phyloP scores from a whole-genome alignment of 1,140 invertebrate genomes.

The Pentalonia nigronervosa region DNA sequence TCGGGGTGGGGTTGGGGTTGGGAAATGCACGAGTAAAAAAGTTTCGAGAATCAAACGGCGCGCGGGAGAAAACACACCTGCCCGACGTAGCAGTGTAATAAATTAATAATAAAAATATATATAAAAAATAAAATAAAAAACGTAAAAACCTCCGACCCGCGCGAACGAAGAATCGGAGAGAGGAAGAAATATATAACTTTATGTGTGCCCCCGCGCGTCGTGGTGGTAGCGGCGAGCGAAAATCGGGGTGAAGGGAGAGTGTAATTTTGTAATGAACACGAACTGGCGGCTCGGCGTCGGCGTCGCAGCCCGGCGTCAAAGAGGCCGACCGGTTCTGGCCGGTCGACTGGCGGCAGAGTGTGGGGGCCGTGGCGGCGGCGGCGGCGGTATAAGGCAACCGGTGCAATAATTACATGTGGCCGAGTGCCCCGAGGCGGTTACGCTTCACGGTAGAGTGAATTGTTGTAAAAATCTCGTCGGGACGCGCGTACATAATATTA shows the following conservation, averaged over 20 bases:
- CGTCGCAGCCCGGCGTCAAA: conserved; percentile 38
- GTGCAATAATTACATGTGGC: conserved; percentile 56
- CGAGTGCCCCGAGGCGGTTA: conserved; percentile 51
- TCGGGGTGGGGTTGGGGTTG: background rate
- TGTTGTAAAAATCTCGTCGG: conserved; percentile 51
- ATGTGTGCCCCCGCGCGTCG: background rate
- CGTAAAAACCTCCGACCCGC: background rate
- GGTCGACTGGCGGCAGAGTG: background rate
- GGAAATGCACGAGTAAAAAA: background rate
- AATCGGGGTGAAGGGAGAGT: conserved; percentile 6
- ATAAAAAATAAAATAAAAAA: no score
- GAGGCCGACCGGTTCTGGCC: conserved; percentile 45
- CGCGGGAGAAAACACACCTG: conserved; percentile 31
- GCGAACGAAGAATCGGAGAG: background rate
- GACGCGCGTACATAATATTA: background rate
- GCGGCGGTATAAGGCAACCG: conserved; percentile 20
- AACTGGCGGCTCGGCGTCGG: conserved; percentile 13
- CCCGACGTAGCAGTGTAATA: conserved; percentile 27
- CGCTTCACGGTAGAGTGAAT: conserved; percentile 55
- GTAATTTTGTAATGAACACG: conserved; percentile 57
- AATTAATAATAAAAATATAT: conserved; percentile 50
- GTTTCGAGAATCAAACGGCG: conserved; percentile 38
- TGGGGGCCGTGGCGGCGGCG: background rate
- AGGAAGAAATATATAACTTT: background rate
- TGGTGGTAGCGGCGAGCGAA: background rate